These are phyloP conservation scores for Acropora tenuis DNA, from an alignment of 64 coral and sea anemone genomes.

Conservation along the genomic window DNA sequence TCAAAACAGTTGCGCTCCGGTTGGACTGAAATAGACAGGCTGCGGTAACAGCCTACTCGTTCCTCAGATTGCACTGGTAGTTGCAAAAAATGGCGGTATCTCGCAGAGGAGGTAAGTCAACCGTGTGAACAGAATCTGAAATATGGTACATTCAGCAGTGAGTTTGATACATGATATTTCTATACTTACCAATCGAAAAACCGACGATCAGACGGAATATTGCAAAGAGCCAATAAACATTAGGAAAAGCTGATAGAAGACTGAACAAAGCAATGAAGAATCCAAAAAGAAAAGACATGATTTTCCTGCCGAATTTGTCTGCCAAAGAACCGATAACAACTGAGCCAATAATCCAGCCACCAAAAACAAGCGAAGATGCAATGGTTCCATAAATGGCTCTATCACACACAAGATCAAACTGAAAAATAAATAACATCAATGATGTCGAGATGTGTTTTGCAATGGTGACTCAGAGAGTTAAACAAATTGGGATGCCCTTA, in stretches of 20 bases:
- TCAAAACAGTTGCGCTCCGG: too few relatives aligned
- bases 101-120: too few relatives aligned
- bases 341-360: conserved; percentile 39
- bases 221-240: conserved; percentile 60
- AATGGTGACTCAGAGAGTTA: too few relatives aligned
- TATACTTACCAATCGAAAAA: conserved; percentile 46
- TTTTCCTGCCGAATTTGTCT: conserved; percentile 66
- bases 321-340: conserved; percentile 32
- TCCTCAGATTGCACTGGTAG: too few relatives aligned
- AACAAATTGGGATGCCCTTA: not conserved
- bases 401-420: conserved; percentile 71
- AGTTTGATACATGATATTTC: not conserved
- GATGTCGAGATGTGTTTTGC: too few relatives aligned
- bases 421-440: not conserved
- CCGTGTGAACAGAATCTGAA: too few relatives aligned
- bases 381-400: conserved; percentile 45
- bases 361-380: conserved; percentile 56
- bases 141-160: too few relatives aligned
- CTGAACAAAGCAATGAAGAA: conserved; percentile 40
- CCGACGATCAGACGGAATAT: conserved; percentile 63
- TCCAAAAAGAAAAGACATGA: conserved; percentile 47
- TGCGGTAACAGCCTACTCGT: too few relatives aligned
- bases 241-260: conserved; percentile 48
- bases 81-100: too few relatives aligned
- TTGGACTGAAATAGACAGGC: too few relatives aligned